phyloP scores from a whole-genome alignment of 2,797 vertebrate species.

The Tapera naevia region DNA sequence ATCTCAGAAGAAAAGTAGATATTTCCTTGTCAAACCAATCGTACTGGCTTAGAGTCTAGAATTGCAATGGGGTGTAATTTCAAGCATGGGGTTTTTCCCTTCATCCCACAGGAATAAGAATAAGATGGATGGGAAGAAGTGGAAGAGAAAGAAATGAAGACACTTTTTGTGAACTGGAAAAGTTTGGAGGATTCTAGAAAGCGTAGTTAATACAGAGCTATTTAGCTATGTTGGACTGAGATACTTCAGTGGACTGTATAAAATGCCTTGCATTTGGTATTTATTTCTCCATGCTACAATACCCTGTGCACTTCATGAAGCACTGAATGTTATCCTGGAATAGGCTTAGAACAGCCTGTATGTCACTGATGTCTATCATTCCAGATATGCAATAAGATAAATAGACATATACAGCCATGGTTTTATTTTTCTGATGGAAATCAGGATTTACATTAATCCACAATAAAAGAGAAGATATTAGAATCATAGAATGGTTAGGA shows the following conservation, averaged over 20 bases:
- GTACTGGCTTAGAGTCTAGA: background rate
- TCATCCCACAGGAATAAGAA: background rate
- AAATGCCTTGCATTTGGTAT: background rate
- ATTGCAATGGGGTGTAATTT: background rate
- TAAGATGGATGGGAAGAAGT: background rate
- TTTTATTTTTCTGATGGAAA: background rate
- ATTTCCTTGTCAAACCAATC: background rate
- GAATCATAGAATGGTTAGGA: too few relatives aligned
- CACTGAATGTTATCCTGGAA: background rate
- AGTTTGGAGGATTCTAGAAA: background rate
- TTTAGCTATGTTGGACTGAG: background rate
- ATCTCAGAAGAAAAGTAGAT: background rate
- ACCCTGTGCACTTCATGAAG: background rate
- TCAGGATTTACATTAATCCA: background rate
- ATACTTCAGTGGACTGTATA: background rate
- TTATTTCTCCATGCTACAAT: background rate
- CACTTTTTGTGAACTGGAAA: background rate
- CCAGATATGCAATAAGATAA: background rate
- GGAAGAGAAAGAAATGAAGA: background rate
- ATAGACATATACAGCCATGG: background rate
- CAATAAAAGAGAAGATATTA: background rate
- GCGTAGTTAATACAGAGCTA: background rate
- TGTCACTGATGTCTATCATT: background rate
- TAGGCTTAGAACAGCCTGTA: background rate
- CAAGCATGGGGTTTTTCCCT: background rate